These are phyloP conservation scores for Takifugu rubripes DNA, from an alignment of 2,797 vertebrate genomes.

Conservation along the genomic window DNA sequence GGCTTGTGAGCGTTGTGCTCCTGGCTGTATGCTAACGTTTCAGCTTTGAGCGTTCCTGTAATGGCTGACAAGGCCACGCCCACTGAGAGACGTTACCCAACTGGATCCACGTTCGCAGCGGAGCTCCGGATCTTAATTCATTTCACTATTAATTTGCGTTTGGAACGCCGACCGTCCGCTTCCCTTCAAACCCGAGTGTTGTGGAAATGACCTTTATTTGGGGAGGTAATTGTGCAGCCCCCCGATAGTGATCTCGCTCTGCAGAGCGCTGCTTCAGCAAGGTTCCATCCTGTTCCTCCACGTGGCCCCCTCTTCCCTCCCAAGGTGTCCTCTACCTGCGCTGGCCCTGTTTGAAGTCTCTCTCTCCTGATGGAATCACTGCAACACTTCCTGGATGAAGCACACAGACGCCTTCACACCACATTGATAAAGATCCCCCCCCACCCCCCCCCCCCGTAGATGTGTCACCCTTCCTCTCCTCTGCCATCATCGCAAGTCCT, in stretches of 20 bases:
- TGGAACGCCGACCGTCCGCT: conserved; percentile 51
- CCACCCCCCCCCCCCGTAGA: conserved; percentile 85
- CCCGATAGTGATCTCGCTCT: conserved; percentile 91
- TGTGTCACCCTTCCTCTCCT: conserved; percentile 83
- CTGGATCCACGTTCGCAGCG: conserved; percentile 1
- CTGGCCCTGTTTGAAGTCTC: conserved; percentile 86
- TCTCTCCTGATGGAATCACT: conserved; percentile 87
- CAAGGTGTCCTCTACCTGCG: conserved; percentile 96
- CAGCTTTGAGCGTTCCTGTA: too few relatives aligned
- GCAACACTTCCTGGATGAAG: conserved; percentile 90
- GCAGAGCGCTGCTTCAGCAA: conserved; percentile 96
- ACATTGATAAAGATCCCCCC: conserved; percentile 94
- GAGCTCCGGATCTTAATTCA: conserved; percentile 17
- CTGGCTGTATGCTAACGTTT: too few relatives aligned
- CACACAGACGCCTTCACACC: conserved; percentile 84
- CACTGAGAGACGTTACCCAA: neutral
- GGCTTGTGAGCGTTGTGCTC: too few relatives aligned
- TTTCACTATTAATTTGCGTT: conserved; percentile 50
- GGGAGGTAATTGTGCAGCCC: conserved; percentile 83
- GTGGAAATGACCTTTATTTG: conserved; percentile 93
- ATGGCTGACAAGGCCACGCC: too few relatives aligned
- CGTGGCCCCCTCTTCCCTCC: conserved; percentile 91
- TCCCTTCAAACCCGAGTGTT: conserved; percentile 44
- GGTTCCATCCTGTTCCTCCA: conserved; percentile 85
- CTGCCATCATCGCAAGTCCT: conserved; percentile 65